A percentile compares a stretch with the other conserved stretches of the same genome.
Evolutionary conservation across 1,140 invertebrate species (phyloP).

Genomic region (Bombus pyrosoma): DNA sequence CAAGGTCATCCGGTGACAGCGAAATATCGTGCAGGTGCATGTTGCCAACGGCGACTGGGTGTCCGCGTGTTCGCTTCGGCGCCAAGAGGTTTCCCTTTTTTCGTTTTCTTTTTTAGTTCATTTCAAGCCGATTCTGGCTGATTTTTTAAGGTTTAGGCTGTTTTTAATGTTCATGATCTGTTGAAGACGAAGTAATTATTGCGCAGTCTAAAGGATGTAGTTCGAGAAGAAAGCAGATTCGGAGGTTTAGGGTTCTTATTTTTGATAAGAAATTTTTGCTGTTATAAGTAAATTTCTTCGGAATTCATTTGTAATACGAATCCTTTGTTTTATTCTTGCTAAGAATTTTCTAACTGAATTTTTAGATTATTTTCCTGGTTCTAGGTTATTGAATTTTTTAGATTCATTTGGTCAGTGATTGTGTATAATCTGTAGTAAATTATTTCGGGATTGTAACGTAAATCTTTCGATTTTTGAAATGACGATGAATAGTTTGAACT

Average conservation of each 20-base stretch:
- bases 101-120: not conserved
- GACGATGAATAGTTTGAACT: no score
- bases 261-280: not conserved
- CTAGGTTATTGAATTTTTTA: no score
- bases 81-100: not conserved
- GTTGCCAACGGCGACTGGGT: conserved; percentile 28
- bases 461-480: no score
- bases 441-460: no score
- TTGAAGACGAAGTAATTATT: not conserved
- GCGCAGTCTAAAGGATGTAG: no score
- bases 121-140: not conserved
- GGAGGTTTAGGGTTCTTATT: not conserved
- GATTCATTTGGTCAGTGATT: no score
- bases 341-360: not conserved
- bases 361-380: not conserved
- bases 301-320: not conserved
- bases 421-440: no score
- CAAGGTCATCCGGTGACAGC: conserved; percentile 59
- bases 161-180: no score
- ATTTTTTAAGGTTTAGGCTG: not conserved
- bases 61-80: conserved; percentile 30
- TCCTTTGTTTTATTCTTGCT: not conserved
- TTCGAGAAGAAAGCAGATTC: not conserved
- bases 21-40: conserved; percentile 27
- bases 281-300: not conserved